A percentile compares a stretch with the other conserved stretches of the same genome.
Evolutionary conservation across 2,797 vertebrate species (phyloP).

Genomic region (Pseudotriccus pelzelni): DNA sequence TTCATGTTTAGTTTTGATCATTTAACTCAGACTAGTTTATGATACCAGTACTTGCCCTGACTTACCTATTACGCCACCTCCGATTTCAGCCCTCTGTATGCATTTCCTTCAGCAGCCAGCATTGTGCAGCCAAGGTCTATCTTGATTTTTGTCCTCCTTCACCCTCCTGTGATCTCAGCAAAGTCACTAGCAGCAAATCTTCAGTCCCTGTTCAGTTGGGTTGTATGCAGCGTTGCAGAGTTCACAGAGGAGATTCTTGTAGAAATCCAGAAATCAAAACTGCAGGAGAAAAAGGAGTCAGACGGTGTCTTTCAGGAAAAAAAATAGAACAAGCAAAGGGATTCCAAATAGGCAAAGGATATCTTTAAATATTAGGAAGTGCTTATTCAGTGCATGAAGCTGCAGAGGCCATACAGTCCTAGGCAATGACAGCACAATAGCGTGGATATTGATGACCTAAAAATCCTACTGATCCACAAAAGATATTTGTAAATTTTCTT

Average conservation of each 20-base stretch:
- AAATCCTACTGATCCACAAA: not conserved
- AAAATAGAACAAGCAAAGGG: not conserved
- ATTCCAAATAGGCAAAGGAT: not conserved
- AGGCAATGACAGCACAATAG: not conserved
- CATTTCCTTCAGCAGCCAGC: not conserved
- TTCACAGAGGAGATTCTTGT: not conserved
- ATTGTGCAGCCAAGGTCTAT: not conserved
- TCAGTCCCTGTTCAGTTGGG: not conserved
- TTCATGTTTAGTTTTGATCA: not conserved
- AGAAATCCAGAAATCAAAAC: not conserved
- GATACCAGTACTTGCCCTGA: not conserved
- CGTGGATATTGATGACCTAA: not conserved
- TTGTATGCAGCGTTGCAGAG: not conserved
- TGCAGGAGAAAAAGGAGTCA: not conserved
- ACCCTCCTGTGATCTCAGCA: not conserved
- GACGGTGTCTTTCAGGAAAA: not conserved
- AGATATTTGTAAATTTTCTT: not conserved
- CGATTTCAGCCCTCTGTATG: not conserved
- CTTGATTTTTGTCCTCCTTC: not conserved
- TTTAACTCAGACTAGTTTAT: not conserved
- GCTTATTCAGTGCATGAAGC: not conserved
- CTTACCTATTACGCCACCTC: not conserved
- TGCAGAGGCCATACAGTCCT: not conserved
- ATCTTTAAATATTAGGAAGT: not conserved
- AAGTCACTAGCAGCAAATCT: not conserved